Conservation (phyloP, 2,113 vertebrate species). For the Leptodactylus fuscus region DNA sequence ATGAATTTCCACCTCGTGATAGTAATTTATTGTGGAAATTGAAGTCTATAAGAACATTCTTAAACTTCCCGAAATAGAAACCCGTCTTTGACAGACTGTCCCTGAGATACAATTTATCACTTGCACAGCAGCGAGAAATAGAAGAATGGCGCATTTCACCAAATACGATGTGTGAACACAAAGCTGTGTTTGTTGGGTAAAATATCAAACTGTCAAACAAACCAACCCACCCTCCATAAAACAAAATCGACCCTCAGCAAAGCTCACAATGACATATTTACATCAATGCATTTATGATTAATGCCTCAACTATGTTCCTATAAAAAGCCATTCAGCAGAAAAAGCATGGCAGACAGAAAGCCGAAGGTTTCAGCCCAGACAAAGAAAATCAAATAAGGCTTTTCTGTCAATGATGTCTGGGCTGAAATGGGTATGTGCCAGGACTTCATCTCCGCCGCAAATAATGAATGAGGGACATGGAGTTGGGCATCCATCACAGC, state of each 20-base stretch:
- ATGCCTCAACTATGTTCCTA: constrained; percentile 26
- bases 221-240: not conserved
- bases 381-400: constrained; percentile 28
- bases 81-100: not conserved
- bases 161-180: not conserved
- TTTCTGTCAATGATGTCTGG: constrained; percentile 38
- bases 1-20: too few relatives aligned
- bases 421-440: constrained; percentile 3
- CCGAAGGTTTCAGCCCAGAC: not conserved
- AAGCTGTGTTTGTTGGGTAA: constrained; percentile 21
- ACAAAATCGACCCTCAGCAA: not conserved
- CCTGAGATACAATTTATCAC: not conserved
- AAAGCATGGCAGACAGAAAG: constrained; percentile 18
- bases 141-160: not conserved
- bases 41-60: not conserved
- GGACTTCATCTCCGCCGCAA: constrained; percentile 6
- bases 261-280: constrained; percentile 12
- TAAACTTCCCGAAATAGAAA: not conserved
- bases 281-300: constrained; percentile 40
- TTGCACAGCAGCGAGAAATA: not conserved
- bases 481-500: constrained; percentile 36
- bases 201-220: too few relatives aligned
- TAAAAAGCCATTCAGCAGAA: constrained; percentile 1
- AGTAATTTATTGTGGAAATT: too few relatives aligned
- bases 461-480: constrained; percentile 32